These are phyloP conservation scores for Rhynchophorus ferrugineus DNA, from an alignment of 1,140 invertebrate genomes.

Conservation along the genomic window DNA sequence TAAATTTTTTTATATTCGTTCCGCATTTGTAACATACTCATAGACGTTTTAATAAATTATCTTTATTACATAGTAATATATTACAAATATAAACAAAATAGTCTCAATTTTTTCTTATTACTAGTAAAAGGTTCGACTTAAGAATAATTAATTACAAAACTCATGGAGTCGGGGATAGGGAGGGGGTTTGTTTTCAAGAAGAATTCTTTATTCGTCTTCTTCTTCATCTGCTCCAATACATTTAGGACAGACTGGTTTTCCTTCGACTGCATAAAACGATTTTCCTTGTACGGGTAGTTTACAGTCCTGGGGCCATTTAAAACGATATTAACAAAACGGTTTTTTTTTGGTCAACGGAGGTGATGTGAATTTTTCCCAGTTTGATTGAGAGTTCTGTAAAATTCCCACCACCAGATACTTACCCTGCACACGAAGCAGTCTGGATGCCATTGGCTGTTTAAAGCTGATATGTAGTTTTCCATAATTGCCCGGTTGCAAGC, in stretches of 20 bases:
- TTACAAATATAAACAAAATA: not conserved
- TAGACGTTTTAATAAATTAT: not conserved
- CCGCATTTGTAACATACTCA: not conserved
- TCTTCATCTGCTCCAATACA: slow-evolving; percentile 86
- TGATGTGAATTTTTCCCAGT: not conserved
- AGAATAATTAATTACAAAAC: not conserved
- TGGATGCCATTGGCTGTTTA: slow-evolving; percentile 98
- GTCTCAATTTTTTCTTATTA: no score
- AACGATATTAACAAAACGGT: not conserved
- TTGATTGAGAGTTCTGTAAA: not conserved
- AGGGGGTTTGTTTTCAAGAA: no score
- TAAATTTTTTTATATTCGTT: not conserved
- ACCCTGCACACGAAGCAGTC: slow-evolving; percentile 99
- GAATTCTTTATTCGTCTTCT: slow-evolving; percentile 56
- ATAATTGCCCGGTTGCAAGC: slow-evolving; percentile 95
- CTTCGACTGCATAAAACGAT: slow-evolving; percentile 92
- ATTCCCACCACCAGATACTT: slow-evolving; percentile 43
- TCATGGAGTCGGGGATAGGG: not conserved
- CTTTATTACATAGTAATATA: not conserved
- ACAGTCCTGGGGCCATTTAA: slow-evolving; percentile 89
- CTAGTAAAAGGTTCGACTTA: not conserved
- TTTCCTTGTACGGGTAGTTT: slow-evolving; percentile 84
- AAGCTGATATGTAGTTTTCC: slow-evolving; percentile 97
- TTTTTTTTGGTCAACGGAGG: not conserved
- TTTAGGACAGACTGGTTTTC: slow-evolving; percentile 81